Conservation (phyloP, 2,113 vertebrate genomes). For the Craseonycteris thonglongyai region DNA sequence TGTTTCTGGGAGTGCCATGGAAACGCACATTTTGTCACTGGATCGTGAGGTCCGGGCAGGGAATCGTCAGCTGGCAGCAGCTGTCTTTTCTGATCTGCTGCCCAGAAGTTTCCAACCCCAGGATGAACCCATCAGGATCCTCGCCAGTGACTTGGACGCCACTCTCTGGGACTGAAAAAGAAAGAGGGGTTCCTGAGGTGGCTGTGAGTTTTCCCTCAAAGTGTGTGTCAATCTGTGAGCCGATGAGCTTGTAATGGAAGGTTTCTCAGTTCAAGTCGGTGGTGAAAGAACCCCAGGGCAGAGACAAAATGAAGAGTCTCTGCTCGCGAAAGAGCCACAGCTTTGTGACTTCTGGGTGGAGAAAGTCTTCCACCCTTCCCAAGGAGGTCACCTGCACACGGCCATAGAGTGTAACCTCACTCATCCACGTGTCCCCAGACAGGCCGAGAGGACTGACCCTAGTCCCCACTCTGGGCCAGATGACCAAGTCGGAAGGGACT, state of each 20-base stretch:
- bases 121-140: neutral
- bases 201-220: neutral
- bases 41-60: neutral
- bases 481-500: neutral
- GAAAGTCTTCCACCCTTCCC: neutral
- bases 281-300: neutral
- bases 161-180: neutral
- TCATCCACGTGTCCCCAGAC: neutral
- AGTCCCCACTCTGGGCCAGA: no score
- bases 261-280: neutral
- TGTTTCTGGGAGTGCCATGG: neutral
- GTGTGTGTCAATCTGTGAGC: neutral
- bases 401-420: neutral
- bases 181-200: neutral
- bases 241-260: neutral
- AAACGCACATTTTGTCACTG: neutral
- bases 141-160: neutral
- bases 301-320: neutral
- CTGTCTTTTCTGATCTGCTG: conserved; percentile 33
- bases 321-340: neutral
- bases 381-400: neutral
- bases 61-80: conserved; percentile 22
- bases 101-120: neutral
- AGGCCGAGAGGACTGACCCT: neutral
- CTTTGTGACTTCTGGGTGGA: neutral